Percentiles rank a stretch among this genome's conserved stretches.
Evolutionary conservation across 2,113 vertebrate species (phyloP).

Genomic region (Emberiza fucata): DNA sequence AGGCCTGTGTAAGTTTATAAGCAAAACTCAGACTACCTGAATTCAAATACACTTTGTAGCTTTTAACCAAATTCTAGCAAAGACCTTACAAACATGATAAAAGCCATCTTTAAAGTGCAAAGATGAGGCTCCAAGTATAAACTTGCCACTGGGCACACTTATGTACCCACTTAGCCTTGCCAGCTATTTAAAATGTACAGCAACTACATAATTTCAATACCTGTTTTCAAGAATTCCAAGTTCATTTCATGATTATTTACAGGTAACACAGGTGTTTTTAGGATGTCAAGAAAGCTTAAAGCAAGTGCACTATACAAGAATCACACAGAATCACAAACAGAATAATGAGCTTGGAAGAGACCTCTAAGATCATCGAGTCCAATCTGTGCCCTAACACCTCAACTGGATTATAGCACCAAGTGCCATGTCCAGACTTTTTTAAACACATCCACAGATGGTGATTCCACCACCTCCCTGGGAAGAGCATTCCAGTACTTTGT

Average conservation of each 20-base stretch:
- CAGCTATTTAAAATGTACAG: neutral
- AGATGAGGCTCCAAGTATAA: neutral
- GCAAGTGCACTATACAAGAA: neutral
- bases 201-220: neutral
- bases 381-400: too few relatives aligned
- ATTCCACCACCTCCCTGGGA: too few relatives aligned
- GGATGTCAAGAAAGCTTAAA: neutral
- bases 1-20: neutral
- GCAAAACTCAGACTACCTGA: neutral
- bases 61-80: neutral
- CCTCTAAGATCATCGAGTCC: too few relatives aligned
- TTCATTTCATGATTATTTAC: neutral
- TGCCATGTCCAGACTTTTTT: too few relatives aligned
- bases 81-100: neutral
- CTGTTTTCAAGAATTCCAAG: neutral
- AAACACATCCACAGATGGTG: too few relatives aligned
- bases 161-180: rapidly evolving
- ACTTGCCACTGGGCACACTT: neutral
- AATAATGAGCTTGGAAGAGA: too few relatives aligned
- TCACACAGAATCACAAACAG: too few relatives aligned
- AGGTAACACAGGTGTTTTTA: neutral
- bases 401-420: too few relatives aligned
- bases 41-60: neutral
- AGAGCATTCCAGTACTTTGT: too few relatives aligned
- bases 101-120: neutral